Evolutionary conservation across 2,888 invertebrate species (phyloP), one percentile per base, ranked within the genome.

Genomic region (Habrosyne pyritoides): DNA sequence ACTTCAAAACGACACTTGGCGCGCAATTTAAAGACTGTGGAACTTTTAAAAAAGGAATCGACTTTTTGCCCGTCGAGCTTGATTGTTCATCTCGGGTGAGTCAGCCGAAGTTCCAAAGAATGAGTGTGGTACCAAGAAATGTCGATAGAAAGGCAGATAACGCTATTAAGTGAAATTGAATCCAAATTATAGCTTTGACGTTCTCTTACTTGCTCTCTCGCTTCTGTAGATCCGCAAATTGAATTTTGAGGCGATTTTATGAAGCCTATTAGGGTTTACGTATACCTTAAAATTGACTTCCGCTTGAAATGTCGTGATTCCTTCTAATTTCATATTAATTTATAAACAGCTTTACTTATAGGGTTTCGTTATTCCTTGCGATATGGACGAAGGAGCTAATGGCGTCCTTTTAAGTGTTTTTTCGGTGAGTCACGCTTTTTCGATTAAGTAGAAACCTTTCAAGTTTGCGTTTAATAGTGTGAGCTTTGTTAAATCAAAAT

Each of bases 61-160:
- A 51, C 48, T 59, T 61, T 52, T 58, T 57, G 58, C 57, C 57
- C 47, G 24, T 33, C n/a, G n/a, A 33, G 5, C 21, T 60, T 49
- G 52, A 53, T 61, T 53, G 57, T 54, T 46, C 53, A 53, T 53
- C 55, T 67, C 50, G 50, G 48, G 50, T 70, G 65, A 71, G 55
- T 71, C 72, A 69, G 54, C 54, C 53, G 52, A 42, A 58, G 58
- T 67, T 60, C 57, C 52, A 56, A 48, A 49, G 53, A 62, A 59
- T 52, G 53, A 60, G 58, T 47, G 52, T 56, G 53, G 30, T 61
- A 59, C 61, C 55, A 54, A 64, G 60, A 56, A 59, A 55, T 66
- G 55, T 56, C 62, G 53, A 68, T 62, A 61, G 67, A 66, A 67
- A 61, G 61, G 18, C 56, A 50, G 48, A 46, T 61, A 72, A 64